phyloP scores from a whole-genome alignment of 2,113 vertebrate species.

The Gymnogyps californianus region DNA sequence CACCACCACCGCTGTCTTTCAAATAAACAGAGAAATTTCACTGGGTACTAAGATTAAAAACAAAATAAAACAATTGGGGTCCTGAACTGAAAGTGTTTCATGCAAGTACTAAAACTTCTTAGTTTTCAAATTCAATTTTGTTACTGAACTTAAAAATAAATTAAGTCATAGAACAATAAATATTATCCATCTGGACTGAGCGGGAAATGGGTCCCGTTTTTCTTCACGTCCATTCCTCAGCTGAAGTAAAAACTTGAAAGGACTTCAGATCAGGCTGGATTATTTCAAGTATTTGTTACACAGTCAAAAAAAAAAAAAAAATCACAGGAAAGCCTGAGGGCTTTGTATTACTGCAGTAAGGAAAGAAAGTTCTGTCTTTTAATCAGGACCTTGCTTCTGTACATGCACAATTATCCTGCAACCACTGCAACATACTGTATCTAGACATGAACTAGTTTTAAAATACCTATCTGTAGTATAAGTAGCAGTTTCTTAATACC shows the following conservation, averaged over 20 bases:
- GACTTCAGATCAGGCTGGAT: background rate
- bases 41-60: slow-evolving; percentile 26
- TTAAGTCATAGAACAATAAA: background rate
- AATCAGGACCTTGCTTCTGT: background rate
- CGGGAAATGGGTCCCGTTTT: background rate
- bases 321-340: background rate
- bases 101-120: background rate
- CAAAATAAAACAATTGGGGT: background rate
- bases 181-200: background rate
- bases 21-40: slow-evolving; percentile 57
- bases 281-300: background rate
- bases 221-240: background rate
- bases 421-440: background rate
- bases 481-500: background rate
- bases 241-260: background rate
- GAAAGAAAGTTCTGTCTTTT: background rate
- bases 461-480: background rate
- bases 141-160: background rate
- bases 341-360: background rate
- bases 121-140: background rate
- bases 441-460: background rate
- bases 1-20: slow-evolving; percentile 43
- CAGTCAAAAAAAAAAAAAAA: background rate
- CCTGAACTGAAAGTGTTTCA: background rate
- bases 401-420: background rate